A percentile compares a stretch with the other conserved stretches of the same genome.
Conservation (phyloP, 1,140 invertebrate species). For the Cherax quadricarinatus region DNA sequence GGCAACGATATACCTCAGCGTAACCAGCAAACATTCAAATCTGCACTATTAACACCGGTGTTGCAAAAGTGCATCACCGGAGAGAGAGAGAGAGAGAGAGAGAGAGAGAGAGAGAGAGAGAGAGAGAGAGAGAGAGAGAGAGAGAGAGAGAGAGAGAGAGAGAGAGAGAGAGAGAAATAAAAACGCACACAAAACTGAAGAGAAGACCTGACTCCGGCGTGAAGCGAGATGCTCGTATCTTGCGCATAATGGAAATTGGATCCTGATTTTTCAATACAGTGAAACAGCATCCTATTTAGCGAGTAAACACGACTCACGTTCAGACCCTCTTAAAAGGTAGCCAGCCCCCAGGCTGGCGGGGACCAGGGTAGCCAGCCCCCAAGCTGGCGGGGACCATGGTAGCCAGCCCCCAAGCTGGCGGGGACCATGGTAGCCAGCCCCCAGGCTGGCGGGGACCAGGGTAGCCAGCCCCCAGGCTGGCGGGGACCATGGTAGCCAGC, state of each 20-base stretch:
- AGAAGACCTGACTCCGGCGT: neutral
- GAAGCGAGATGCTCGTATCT: constrained; percentile 8
- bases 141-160: neutral
- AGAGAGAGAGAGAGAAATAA: no score
- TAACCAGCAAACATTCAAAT: no score
- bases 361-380: no score
- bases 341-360: neutral
- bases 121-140: neutral
- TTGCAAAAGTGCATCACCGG: neutral
- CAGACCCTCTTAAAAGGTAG: constrained; percentile 3
- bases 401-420: no score
- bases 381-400: no score
- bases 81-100: no score
- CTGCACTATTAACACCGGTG: no score
- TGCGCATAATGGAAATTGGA: constrained; percentile 32
- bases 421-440: no score
- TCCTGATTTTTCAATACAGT: constrained; percentile 39
- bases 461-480: no score
- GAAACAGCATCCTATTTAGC: constrained; percentile 33
- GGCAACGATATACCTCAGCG: no score
- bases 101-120: neutral
- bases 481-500: no score
- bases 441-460: no score
- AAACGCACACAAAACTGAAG: neutral
- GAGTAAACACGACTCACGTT: neutral